Evolutionary conservation across 2,888 invertebrate species (phyloP).

Genomic region (Euzetes globulus): DNA sequence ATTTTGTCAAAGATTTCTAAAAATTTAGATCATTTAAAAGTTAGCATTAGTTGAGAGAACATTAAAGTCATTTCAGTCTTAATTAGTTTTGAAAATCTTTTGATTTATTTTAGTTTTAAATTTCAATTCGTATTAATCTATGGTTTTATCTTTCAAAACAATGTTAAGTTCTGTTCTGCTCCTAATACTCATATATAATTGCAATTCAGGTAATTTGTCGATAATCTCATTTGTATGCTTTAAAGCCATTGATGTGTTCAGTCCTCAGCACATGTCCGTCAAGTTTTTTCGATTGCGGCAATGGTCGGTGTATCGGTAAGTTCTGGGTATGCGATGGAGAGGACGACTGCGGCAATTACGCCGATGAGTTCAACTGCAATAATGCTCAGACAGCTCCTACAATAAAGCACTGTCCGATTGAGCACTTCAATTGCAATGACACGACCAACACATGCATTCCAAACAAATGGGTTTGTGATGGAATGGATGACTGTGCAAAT

Average conservation of each 20-base stretch:
- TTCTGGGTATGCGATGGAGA: slow-evolving; percentile 40
- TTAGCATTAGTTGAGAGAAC: too few species aligned
- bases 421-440: slow-evolving; percentile 31
- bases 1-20: too few species aligned
- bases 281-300: slow-evolving; percentile 32
- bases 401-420: slow-evolving; percentile 16
- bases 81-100: too few species aligned
- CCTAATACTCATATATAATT: not conserved
- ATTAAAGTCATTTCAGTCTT: too few species aligned
- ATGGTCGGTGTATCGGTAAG: slow-evolving; percentile 39
- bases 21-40: too few species aligned
- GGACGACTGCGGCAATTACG: slow-evolving; percentile 41
- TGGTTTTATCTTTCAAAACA: too few species aligned
- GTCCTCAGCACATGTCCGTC: slow-evolving; percentile 1
- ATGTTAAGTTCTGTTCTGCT: not conserved
- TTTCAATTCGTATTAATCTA: too few species aligned
- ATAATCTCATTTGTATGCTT: not conserved
- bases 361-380: slow-evolving; percentile 41
- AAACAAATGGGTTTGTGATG: slow-evolving; percentile 27
- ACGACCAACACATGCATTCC: slow-evolving; percentile 7
- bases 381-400: not conserved
- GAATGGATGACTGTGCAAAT: slow-evolving; percentile 27
- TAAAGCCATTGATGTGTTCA: not conserved
- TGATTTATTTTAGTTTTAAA: too few species aligned
- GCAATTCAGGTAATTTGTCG: not conserved